These are phyloP conservation scores for Ostrea denselamellosa DNA, from an alignment of 1,140 invertebrate species.

Conservation along the genomic window DNA sequence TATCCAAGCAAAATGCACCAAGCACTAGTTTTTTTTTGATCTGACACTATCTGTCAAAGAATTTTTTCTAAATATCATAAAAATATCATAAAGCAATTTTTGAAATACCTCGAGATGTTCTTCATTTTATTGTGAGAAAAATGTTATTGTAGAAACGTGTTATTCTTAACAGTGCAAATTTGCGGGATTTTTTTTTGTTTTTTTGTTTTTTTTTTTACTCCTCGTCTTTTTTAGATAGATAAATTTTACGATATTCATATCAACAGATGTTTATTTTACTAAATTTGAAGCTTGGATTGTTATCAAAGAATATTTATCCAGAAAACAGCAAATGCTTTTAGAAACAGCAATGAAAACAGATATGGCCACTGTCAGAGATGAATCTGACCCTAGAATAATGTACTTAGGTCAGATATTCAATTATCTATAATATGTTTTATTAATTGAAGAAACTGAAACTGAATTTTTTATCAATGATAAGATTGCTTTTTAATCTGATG, in stretches of 20 bases:
- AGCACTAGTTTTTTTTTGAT: not conserved
- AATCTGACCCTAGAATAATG: no score
- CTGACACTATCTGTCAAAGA: not conserved
- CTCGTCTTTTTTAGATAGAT: not conserved
- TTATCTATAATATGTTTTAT: no score
- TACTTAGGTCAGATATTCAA: no score
- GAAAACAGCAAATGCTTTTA: no score
- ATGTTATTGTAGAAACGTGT: not conserved
- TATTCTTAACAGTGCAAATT: not conserved
- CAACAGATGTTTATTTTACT: not conserved
- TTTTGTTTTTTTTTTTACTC: not conserved
- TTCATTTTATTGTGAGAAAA: not conserved
- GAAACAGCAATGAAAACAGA: no score
- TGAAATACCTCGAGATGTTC: not conserved
- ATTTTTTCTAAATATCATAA: not conserved
- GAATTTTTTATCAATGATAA: no score
- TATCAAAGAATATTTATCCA: no score
- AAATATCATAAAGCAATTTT: not conserved
- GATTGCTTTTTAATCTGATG: no score
- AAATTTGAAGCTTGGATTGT: no score
- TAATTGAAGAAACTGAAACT: no score
- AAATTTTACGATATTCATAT: not conserved
- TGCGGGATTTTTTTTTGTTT: no score
- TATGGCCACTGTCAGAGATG: no score
- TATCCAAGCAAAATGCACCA: not conserved